These are phyloP conservation scores for Furcifer pardalis DNA, from an alignment of 2,797 vertebrate genomes.

Conservation along the genomic window DNA sequence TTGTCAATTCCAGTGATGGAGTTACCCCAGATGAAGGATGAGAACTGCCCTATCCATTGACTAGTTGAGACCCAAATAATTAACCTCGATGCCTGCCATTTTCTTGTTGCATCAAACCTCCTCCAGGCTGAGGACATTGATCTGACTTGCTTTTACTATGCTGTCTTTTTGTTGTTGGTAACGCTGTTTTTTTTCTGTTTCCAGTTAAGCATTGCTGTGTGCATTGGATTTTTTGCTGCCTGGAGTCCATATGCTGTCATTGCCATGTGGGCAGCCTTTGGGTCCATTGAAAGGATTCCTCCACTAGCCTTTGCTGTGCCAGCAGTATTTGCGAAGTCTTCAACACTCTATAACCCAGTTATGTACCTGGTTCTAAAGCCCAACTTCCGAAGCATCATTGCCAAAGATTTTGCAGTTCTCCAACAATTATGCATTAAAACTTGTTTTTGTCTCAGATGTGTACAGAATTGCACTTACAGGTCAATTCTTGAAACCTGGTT, in stretches of 20 bases:
- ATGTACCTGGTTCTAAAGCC: constrained; percentile 79
- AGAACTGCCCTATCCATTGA: neutral
- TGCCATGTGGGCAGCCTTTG: constrained; percentile 84
- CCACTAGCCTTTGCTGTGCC: constrained; percentile 81
- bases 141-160: neutral
- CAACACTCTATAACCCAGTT: constrained; percentile 82
- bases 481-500: constrained; percentile 50
- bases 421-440: constrained; percentile 58
- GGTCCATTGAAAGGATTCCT: constrained; percentile 76
- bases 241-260: constrained; percentile 84
- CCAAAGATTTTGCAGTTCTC: constrained; percentile 65
- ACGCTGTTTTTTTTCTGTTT: neutral
- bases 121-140: neutral
- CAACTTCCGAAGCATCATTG: constrained; percentile 71
- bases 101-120: neutral
- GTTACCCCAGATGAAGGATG: neutral
- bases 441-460: constrained; percentile 51
- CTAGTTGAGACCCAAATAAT: neutral
- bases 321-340: constrained; percentile 84
- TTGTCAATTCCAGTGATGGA: neutral
- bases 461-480: constrained; percentile 40
- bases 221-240: constrained; percentile 79
- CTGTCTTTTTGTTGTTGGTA: neutral
- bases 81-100: neutral
- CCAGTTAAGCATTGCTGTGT: constrained; percentile 80